Conservation (phyloP, 2,888 invertebrate genomes). For the Zaprionus obscuricornis region DNA sequence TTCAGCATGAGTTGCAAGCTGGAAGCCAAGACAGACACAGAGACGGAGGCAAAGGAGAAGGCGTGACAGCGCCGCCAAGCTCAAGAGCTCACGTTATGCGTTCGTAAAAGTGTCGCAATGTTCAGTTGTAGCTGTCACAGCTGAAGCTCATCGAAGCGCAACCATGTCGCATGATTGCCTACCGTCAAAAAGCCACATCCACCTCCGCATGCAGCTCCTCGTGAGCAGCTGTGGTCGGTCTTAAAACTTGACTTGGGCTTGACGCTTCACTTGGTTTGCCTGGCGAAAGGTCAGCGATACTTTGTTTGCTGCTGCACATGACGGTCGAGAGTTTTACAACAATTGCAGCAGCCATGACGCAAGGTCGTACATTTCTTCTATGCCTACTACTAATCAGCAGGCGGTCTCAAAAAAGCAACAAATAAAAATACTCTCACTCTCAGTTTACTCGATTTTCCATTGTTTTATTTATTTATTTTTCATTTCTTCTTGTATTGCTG, state of each 20-base stretch:
- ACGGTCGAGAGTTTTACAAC: conserved; percentile 39
- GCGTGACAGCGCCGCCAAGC: conserved; percentile 23
- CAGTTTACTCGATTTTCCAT: conserved; percentile 43
- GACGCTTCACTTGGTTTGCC: conserved; percentile 61
- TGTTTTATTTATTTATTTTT: no score
- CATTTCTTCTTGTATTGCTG: no score
- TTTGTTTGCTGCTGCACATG: conserved; percentile 15
- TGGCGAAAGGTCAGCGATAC: conserved; percentile 63
- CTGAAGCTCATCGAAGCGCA: conserved; percentile 62
- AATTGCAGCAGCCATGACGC: conserved; percentile 34
- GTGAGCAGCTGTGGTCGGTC: conserved; percentile 11
- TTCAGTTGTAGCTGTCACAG: conserved; percentile 39
- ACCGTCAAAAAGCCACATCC: conserved; percentile 29
- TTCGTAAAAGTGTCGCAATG: conserved; percentile 64
- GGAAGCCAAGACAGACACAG: no score
- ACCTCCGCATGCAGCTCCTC: conserved; percentile 34
- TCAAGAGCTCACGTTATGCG: conserved; percentile 45
- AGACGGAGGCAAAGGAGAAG: background rate
- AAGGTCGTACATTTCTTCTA: conserved; percentile 52
- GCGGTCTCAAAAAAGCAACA: conserved; percentile 25
- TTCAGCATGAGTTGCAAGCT: conserved; percentile 2
- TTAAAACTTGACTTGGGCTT: conserved; percentile 46
- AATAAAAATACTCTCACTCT: conserved; percentile 37
- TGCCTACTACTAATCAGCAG: conserved; percentile 27
- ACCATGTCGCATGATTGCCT: conserved; percentile 63